Base-by-base conservation (phyloP, 1,140 invertebrate species). In the Drosophila ironensis region DNA sequence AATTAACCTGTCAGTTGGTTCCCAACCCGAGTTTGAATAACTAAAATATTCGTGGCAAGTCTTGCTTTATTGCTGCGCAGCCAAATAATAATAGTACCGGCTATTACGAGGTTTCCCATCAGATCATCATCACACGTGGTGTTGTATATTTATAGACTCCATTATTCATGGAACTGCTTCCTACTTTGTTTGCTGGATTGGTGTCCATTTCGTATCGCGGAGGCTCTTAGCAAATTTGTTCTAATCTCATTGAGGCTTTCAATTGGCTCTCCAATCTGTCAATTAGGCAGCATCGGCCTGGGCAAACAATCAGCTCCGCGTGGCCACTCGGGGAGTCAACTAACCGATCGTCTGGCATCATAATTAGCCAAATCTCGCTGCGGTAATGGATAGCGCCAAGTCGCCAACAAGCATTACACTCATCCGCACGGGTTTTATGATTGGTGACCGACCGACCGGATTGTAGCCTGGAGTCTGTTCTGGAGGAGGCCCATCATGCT, bases 1-100 rank as follows among this genome's bases (percentile, higher is more conserved):
- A 82, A 80, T 80, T 80, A 82, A 76, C 50, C 61, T 82, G 67
- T 81, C 76, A 81, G 64, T n/a, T n/a, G n/a, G 44, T 64, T 45
- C 38, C 52, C 52, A 70, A 38, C 61, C 52, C 52, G 47, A 54
- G 37, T 64, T 42, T 51, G 59, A 66, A 51, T 51, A 64, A 17
- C 41, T 35, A 42, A 66, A n/a, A 19, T 14, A n/a, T n/a, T n/a
- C n/a, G n/a, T 8, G 3, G 20, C 8, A 9, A 9, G n/a, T n/a
- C 19, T 22, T 7, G 22, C n/a, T 54, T 72, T 40, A 71, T 52
- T 11, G 35, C 25, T 30, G 27, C 14, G 16, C 24, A 60, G 41
- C 51, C 14, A 12, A 33, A 19, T 6, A n/a, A n/a, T n/a, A n/a
- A n/a, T n/a, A n/a, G n/a, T n/a, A n/a, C n/a, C n/a, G n/a, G n/a